Percentiles rank a stretch among this genome's conserved stretches.
phyloP scores from a whole-genome alignment of 2,113 vertebrate genomes.

The Rhinoderma darwinii region DNA sequence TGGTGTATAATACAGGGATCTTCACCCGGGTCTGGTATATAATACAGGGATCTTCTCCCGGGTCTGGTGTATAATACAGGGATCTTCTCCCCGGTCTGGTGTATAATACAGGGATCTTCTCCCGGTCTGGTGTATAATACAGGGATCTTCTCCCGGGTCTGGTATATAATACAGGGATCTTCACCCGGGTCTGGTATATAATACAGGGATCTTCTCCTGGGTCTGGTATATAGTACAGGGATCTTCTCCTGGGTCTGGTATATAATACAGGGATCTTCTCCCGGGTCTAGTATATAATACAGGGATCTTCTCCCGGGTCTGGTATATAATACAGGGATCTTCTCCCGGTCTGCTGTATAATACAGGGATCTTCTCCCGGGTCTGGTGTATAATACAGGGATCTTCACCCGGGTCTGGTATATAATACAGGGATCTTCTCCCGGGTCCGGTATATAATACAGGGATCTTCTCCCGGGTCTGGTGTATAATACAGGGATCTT shows the following conservation, averaged over 20 bases:
- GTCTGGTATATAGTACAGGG: neutral
- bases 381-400: too few relatives aligned
- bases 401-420: too few relatives aligned
- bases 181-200: neutral
- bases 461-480: too few relatives aligned
- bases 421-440: too few relatives aligned
- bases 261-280: neutral
- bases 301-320: too few relatives aligned
- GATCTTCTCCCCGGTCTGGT: neutral
- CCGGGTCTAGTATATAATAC: too few relatives aligned
- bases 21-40: neutral
- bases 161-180: neutral
- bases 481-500: too few relatives aligned
- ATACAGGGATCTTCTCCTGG: neutral
- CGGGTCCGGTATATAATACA: too few relatives aligned
- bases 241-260: neutral
- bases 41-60: neutral
- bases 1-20: neutral
- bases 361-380: too few relatives aligned
- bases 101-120: neutral
- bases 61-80: neutral
- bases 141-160: neutral
- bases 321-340: too few relatives aligned
- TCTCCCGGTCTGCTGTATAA: too few relatives aligned
- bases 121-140: neutral